Percentiles rank a stretch among this genome's conserved stretches.
phyloP scores from a whole-genome alignment of 1,140 invertebrate species.

The Bombus ignitus region DNA sequence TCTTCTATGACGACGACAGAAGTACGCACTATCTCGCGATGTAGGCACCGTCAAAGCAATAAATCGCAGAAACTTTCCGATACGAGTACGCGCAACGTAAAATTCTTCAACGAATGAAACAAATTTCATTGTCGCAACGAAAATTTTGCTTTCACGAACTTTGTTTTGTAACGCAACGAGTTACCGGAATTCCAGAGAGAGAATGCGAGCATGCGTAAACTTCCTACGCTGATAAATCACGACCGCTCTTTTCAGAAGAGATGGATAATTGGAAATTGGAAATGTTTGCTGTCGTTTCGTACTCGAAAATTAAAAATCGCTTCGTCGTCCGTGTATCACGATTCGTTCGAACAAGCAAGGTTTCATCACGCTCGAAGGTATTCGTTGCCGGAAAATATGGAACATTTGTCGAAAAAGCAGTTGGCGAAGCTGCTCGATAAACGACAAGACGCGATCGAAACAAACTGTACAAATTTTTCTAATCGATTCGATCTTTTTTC shows the following conservation, averaged over 20 bases:
- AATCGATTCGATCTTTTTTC: too few relatives aligned
- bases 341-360: too few relatives aligned
- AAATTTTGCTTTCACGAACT: neutral
- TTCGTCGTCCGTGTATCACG: too few relatives aligned
- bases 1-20: neutral
- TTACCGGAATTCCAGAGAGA: neutral
- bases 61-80: neutral
- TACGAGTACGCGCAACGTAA: too few relatives aligned
- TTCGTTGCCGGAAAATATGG: neutral
- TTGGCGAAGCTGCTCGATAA: too few relatives aligned
- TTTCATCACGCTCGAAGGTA: neutral
- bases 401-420: too few relatives aligned
- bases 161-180: neutral
- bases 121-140: neutral
- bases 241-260: neutral
- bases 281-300: neutral
- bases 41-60: neutral
- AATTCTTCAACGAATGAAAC: neutral
- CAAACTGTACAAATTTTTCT: too few relatives aligned
- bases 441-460: too few relatives aligned
- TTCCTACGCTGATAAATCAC: conserved; percentile 2
- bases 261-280: too few relatives aligned
- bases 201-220: neutral
- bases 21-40: neutral
- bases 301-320: too few relatives aligned